Evolutionary conservation across 2,888 invertebrate species (phyloP), one percentile per base, ranked within the genome.

Genomic region (Ferrisia virgata): DNA sequence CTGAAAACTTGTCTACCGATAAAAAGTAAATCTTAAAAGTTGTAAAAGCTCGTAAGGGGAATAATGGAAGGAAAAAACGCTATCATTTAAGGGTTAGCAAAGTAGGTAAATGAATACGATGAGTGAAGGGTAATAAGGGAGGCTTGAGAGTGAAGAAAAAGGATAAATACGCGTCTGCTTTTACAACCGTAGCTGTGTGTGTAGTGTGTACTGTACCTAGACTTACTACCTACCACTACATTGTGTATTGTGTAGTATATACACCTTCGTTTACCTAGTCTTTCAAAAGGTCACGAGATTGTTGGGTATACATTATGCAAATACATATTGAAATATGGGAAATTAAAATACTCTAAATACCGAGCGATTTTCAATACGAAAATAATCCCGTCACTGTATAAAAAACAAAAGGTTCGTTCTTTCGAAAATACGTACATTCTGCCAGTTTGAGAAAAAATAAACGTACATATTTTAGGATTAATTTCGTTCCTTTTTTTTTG

Each of bases 321-420:
- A 39, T 39, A 11, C 39, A 8, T 58, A 15, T 64, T 64, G 28
- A 64, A 64, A 64, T 31, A 64, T 64, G 64, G 13, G 15, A 64
- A 64, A 64, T 64, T 64, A 64, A 64, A 64, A 64, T 64, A 64
- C 64, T 64, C 28, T 28, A 64, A 64, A 64, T 64, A 64, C 64
- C 64, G 15, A 64, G 28, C 64, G 64, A 64, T 64, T 64, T 64
- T 64, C 64, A 28, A 64, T 64, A 64, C 28, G 25, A 64, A 64
- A 64, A 64, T 64, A 64, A 64, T 64, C 64, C 64, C 28, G 28
- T 28, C 64, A 28, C 13, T 28, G 64, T 15, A 64, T 31, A 64
- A 9, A 53, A 64, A 64, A 64, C 64, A 64, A 64, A 28, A 28
- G 28, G 31, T 31, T 64, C 2, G 15, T 28, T 64, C 28, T 4